Evolutionary conservation across 37 sponge, comb jelly and placozoan species (phyloP).

Genomic region (Geodia barretti): DNA sequence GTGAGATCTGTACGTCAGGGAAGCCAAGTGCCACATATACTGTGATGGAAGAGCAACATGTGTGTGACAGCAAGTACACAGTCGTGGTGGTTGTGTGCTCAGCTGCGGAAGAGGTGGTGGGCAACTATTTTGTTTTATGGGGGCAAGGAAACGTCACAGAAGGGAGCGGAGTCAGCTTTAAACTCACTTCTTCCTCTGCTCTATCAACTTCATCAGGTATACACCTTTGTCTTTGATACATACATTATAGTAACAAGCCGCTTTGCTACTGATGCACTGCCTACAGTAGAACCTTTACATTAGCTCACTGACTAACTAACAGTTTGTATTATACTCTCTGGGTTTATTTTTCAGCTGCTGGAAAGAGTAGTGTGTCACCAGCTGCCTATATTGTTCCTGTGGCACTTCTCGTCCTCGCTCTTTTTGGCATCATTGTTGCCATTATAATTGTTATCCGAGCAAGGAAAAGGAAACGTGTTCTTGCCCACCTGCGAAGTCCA

Average conservation of each 20-base stretch:
- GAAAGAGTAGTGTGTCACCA: not conserved
- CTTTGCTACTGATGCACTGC: not conserved
- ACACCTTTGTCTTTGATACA: not conserved
- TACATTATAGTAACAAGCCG: not conserved
- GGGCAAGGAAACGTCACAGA: not conserved
- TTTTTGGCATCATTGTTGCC: not conserved
- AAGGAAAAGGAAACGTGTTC: not conserved
- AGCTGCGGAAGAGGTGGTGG: not conserved
- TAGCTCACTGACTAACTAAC: no score
- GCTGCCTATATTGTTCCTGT: not conserved
- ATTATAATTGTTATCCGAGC: not conserved
- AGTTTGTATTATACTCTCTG: no score
- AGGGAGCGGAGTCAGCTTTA: not conserved
- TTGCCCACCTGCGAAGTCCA: not conserved
- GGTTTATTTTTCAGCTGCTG: no score
- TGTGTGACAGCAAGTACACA: not conserved
- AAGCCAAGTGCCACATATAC: no score
- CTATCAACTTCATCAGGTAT: not conserved
- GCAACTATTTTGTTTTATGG: not conserved
- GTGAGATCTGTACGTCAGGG: not conserved
- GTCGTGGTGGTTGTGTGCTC: not conserved
- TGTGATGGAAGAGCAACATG: not conserved
- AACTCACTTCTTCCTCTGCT: not conserved
- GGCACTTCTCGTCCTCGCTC: not conserved
- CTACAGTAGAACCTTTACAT: not conserved